These are phyloP conservation scores for Saturnia japonica DNA, from an alignment of 2,888 invertebrate species.

Conservation along the genomic window DNA sequence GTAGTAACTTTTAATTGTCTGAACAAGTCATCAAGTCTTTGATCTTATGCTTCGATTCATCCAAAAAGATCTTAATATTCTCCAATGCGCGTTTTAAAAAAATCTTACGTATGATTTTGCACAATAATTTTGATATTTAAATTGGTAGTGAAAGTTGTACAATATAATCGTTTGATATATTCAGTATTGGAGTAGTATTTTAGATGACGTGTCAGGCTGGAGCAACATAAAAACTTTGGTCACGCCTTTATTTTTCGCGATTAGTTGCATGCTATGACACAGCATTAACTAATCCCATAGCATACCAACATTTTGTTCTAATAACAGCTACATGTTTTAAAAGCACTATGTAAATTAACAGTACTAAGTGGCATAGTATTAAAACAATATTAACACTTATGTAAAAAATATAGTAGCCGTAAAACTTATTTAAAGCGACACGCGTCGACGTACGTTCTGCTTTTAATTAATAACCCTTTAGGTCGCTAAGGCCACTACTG, in stretches of 20 bases:
- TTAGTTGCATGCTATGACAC: no score
- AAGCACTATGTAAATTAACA: background rate
- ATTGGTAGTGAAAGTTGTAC: slow-evolving; percentile 37
- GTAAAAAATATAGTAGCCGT: slow-evolving; percentile 31
- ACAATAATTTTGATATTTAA: slow-evolving; percentile 12
- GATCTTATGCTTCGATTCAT: slow-evolving; percentile 22
- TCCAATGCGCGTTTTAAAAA: background rate
- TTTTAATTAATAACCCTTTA: slow-evolving; percentile 60
- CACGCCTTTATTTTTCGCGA: no score
- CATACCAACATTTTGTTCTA: no score
- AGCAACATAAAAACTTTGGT: background rate
- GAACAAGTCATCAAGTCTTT: slow-evolving; percentile 19
- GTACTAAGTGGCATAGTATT: background rate
- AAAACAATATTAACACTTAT: background rate
- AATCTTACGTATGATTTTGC: slow-evolving; percentile 2
- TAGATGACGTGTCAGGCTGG: background rate
- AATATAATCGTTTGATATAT: background rate
- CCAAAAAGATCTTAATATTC: slow-evolving; percentile 15
- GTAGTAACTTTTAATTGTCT: slow-evolving; percentile 32
- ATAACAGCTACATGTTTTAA: background rate
- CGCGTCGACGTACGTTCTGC: slow-evolving; percentile 52
- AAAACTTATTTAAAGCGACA: slow-evolving; percentile 36
- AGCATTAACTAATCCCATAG: no score
- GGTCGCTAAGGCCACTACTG: slow-evolving; percentile 18
- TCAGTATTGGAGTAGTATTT: background rate